Evolutionary conservation across 2,797 vertebrate species (phyloP).

Genomic region (Centropyge bicolor): DNA sequence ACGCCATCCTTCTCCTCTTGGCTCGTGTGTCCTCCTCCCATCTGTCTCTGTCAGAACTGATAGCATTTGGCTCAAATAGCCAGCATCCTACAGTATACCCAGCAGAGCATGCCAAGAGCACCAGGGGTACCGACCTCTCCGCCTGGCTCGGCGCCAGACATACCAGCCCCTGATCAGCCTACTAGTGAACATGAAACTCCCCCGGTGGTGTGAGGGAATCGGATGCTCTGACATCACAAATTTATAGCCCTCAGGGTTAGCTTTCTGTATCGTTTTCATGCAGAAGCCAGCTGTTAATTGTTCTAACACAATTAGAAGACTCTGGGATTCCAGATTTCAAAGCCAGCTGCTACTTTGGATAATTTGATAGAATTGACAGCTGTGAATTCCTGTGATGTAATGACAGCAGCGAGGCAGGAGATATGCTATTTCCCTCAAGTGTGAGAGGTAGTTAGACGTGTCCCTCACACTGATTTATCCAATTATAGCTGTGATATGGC

Average conservation of each 20-base stretch:
- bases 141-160: constrained; percentile 27
- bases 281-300: constrained; percentile 45
- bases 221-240: constrained; percentile 31
- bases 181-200: constrained; percentile 41
- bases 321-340: constrained; percentile 18
- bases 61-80: constrained; percentile 45
- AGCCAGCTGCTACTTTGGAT: constrained; percentile 32
- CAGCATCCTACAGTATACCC: constrained; percentile 8
- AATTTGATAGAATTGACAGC: constrained; percentile 50
- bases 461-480: constrained; percentile 59
- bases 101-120: constrained; percentile 31
- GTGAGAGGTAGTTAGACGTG: constrained; percentile 34
- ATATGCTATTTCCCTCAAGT: too few relatives aligned
- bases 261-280: constrained; percentile 20
- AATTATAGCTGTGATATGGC: constrained; percentile 40
- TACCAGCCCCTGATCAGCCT: constrained; percentile 30
- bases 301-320: constrained; percentile 30
- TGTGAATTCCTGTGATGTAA: constrained; percentile 36
- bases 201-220: constrained; percentile 10
- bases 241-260: constrained; percentile 27
- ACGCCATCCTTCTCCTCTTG: not conserved
- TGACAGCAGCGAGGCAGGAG: constrained; percentile 14
- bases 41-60: constrained; percentile 52
- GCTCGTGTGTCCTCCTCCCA: constrained; percentile 35
- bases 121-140: constrained; percentile 2